phyloP scores from a whole-genome alignment of 2,888 invertebrate genomes.

The Hedya salicella region DNA sequence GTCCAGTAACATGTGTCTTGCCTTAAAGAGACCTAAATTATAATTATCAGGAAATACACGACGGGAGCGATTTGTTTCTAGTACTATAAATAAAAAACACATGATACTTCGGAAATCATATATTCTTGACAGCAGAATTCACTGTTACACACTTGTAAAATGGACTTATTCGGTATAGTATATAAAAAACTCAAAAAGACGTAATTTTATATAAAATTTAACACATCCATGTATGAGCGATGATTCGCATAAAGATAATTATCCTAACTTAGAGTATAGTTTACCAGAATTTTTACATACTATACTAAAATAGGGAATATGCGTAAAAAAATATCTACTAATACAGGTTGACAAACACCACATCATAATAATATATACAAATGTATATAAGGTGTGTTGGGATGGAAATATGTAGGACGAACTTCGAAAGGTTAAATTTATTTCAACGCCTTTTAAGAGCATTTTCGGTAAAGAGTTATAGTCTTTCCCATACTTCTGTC shows the following conservation, averaged over 20 bases:
- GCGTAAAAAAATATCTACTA: no score
- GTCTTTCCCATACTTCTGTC: no score
- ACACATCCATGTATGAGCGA: conserved; percentile 29
- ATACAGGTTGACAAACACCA: no score
- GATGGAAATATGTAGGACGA: no score
- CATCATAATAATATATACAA: no score
- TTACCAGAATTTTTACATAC: conserved; percentile 32
- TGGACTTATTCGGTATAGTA: conserved; percentile 38
- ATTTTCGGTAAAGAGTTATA: no score
- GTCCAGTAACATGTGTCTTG: background rate
- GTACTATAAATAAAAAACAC: conserved; percentile 14
- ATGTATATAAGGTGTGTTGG: no score
- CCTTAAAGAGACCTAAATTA: no score
- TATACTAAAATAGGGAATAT: conserved; percentile 2
- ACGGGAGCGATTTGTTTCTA: no score
- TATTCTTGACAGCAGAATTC: conserved; percentile 39
- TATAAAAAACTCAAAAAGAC: conserved; percentile 29
- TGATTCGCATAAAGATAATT: background rate
- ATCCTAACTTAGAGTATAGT: conserved; percentile 11
- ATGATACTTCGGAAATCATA: conserved; percentile 27
- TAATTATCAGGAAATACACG: no score
- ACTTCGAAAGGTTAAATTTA: no score
- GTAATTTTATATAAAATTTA: conserved; percentile 34
- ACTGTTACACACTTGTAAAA: conserved; percentile 38
- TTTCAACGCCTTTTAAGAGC: no score